Evolutionary conservation across 2,888 invertebrate genomes (phyloP).

Genomic region (Caenorhabditis zanzibari): DNA sequence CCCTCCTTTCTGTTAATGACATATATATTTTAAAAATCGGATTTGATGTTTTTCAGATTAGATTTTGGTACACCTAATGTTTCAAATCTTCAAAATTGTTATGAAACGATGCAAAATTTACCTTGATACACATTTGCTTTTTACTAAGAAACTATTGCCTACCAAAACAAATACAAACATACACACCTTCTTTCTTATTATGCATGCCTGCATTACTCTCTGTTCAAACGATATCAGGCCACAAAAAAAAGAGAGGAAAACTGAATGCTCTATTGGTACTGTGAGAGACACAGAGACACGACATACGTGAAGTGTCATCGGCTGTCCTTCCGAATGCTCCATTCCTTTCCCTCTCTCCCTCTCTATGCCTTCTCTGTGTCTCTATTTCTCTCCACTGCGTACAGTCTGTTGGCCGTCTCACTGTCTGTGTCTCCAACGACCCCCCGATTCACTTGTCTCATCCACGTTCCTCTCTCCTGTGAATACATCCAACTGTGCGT

Average conservation of each 20-base stretch:
- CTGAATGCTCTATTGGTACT: not conserved
- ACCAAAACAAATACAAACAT: not conserved
- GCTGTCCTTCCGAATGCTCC: slow-evolving; percentile 7
- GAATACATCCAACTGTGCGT: slow-evolving; percentile 12
- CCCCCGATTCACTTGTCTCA: slow-evolving; percentile 9
- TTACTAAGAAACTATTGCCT: too few species aligned
- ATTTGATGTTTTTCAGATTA: too few species aligned
- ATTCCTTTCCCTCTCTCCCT: not conserved
- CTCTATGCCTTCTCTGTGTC: not conserved
- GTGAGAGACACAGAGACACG: slow-evolving; percentile 11
- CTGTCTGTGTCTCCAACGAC: not conserved
- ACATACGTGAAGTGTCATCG: slow-evolving; percentile 34
- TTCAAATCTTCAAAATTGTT: too few species aligned
- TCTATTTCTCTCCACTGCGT: not conserved
- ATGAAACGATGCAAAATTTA: too few species aligned
- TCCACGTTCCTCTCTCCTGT: slow-evolving; percentile 25
- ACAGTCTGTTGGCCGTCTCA: not conserved
- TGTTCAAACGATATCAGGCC: slow-evolving; percentile 2
- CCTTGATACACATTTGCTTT: too few species aligned
- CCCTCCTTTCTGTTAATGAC: too few species aligned
- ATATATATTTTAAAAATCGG: too few species aligned
- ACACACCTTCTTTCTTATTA: slow-evolving; percentile 8
- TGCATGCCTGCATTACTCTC: slow-evolving; percentile 2
- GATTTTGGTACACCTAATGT: too few species aligned
- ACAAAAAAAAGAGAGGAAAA: not conserved